Conservation (phyloP, 2,113 vertebrate genomes). For the Dromaius novaehollandiae region DNA sequence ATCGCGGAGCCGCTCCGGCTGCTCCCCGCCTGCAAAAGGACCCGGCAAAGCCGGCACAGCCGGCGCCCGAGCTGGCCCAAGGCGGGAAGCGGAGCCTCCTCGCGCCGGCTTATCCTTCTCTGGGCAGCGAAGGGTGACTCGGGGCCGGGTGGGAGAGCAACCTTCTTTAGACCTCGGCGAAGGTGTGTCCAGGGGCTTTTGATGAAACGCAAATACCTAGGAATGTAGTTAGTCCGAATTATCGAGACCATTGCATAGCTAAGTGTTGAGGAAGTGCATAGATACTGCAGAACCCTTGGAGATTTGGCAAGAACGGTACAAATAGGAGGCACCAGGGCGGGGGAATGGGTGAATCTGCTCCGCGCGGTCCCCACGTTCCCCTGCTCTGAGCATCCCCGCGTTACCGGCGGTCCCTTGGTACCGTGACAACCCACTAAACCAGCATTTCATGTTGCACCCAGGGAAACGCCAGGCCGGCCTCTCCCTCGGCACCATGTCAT, state of each 20-base stretch:
- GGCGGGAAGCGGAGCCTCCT: too few species aligned
- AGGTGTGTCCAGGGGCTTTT: neutral
- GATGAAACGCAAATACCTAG: neutral
- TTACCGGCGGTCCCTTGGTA: neutral
- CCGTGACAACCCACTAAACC: accelerated
- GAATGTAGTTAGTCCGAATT: neutral
- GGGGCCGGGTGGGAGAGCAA: neutral
- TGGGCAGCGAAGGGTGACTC: neutral
- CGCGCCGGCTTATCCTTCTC: accelerated
- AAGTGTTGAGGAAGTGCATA: neutral
- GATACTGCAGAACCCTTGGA: neutral
- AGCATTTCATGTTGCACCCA: accelerated
- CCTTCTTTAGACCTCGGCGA: neutral
- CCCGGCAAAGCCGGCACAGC: too few species aligned
- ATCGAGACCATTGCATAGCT: neutral
- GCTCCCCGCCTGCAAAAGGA: too few species aligned
- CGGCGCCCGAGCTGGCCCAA: too few species aligned
- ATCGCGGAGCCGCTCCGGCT: too few species aligned
- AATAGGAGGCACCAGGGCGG: neutral
- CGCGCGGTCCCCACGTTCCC: neutral
- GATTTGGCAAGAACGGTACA: neutral
- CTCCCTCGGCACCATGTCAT: accelerated
- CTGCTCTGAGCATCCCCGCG: neutral
- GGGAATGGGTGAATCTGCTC: too few species aligned
- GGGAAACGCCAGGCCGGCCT: too few species aligned